Evolutionary conservation across 2,888 invertebrate genomes (phyloP).

Genomic region (Limnephilus lunatus): DNA sequence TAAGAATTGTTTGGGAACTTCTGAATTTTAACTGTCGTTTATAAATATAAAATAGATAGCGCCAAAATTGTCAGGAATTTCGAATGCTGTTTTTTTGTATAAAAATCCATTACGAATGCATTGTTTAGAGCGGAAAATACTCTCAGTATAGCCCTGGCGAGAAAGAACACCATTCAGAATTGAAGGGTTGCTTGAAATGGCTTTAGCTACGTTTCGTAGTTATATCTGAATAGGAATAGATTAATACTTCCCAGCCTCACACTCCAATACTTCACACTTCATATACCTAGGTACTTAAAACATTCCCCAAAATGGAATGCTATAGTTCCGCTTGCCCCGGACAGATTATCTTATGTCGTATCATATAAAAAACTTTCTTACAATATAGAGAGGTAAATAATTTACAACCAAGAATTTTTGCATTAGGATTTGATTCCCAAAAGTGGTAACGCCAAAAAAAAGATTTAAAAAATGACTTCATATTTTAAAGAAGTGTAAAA

Average conservation of each 20-base stretch:
- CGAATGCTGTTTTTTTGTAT: neutral
- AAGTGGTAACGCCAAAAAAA: neutral
- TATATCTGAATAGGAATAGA: neutral
- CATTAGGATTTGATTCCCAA: neutral
- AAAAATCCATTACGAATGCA: neutral
- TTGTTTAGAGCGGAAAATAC: neutral
- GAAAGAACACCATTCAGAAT: neutral
- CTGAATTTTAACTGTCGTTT: neutral
- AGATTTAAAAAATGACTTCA: neutral
- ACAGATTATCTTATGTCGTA: too few species aligned
- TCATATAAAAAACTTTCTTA: too few species aligned
- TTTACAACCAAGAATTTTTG: neutral
- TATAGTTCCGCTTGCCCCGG: too few species aligned
- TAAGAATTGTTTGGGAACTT: neutral
- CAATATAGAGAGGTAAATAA: neutral
- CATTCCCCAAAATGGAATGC: neutral
- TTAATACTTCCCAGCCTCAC: neutral
- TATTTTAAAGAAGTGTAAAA: neutral
- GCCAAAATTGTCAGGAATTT: neutral
- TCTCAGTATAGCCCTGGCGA: too few species aligned
- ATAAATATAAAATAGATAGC: too few species aligned
- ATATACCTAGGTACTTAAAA: too few species aligned
- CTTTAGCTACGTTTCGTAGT: neutral
- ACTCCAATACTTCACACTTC: too few species aligned
- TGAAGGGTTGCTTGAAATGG: neutral